Percentiles rank a stretch among this genome's conserved stretches.
phyloP scores from a whole-genome alignment of 2,797 vertebrate genomes.

The Gobio occitaniae region DNA sequence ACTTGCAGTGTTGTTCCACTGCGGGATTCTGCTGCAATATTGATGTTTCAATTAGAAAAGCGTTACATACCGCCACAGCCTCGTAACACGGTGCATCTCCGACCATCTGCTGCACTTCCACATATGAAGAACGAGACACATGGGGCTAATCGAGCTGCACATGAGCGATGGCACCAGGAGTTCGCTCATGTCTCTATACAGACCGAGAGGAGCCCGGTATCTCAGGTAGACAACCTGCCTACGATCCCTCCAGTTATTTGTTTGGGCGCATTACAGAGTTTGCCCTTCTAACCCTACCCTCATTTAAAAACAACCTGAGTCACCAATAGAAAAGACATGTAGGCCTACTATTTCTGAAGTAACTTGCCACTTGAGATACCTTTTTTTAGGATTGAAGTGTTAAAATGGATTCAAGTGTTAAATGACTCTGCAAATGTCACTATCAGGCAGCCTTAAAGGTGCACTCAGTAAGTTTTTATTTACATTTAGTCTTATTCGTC shows the following conservation, averaged over 20 bases:
- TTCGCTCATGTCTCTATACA: conserved; percentile 70
- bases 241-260: background rate
- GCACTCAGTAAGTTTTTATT: background rate
- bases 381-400: background rate
- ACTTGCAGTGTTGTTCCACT: conserved; percentile 21
- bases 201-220: conserved; percentile 46
- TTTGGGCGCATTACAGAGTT: background rate
- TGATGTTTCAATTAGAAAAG: conserved; percentile 84
- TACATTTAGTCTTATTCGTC: background rate
- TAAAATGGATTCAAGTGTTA: background rate
- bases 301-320: background rate
- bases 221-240: conserved; percentile 8
- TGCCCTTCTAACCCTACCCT: background rate
- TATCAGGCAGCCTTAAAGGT: background rate
- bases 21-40: conserved; percentile 69
- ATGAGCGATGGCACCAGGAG: conserved; percentile 77
- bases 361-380: background rate
- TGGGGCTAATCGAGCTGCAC: conserved; percentile 82
- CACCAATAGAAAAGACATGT: background rate
- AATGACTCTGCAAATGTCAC: background rate
- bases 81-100: conserved; percentile 78
- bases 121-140: conserved; percentile 81
- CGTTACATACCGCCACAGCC: conserved; percentile 77
- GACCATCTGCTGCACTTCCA: conserved; percentile 81
- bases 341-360: background rate